Base-by-base conservation (phyloP, 2,113 vertebrate genomes). In the Periophthalmodon schlosseri region DNA sequence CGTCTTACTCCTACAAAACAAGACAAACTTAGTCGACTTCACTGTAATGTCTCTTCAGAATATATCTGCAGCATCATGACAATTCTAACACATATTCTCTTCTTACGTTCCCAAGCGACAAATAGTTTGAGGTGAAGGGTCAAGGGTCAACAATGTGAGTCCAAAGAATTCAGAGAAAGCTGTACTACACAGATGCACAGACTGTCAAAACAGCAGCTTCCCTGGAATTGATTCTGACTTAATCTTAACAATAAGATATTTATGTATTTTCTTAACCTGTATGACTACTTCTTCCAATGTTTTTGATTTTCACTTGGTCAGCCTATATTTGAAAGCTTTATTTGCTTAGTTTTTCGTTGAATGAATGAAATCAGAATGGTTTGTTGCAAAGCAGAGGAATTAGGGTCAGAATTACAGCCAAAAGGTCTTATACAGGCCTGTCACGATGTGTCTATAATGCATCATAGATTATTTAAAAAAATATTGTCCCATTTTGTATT, bases 121-220 rank as follows among this genome's bases (percentile, higher is more conserved):
- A 50, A 84, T 76, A 36, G 54, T 77, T 73, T 65, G 78, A 85
- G 89, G 77, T 87, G 70, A 87, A 84, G 85, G 82, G 73, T 82
- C 82, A 77, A 58, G 50, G 73, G 78, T 80, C 77, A 81, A 63
- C 74, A 57, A 24, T 67, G 49, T 80, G 70, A 75, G 69, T 47
- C 66, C 57, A 54, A 44, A 63, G 70, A 57, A n/a, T 67, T 87
- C 77, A 84, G 74, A 69, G 34, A 21, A 70, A 36, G 61, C 73
- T 65, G 72, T 74, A 58, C 79, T 79, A 73, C 79, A 68, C 67
- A 70, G 72, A 74, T 33, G 54, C 50, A 71, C 49, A 39, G 23
- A 28, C 60, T 39, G 54, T 69, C 76, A 74, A 67, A 28, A 68
- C 72, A 18, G 10, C 10, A 54, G 2, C 56, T 57, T 70, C 68